Evolutionary conservation across 2,797 vertebrate species (phyloP).

Genomic region (Alca torda): DNA sequence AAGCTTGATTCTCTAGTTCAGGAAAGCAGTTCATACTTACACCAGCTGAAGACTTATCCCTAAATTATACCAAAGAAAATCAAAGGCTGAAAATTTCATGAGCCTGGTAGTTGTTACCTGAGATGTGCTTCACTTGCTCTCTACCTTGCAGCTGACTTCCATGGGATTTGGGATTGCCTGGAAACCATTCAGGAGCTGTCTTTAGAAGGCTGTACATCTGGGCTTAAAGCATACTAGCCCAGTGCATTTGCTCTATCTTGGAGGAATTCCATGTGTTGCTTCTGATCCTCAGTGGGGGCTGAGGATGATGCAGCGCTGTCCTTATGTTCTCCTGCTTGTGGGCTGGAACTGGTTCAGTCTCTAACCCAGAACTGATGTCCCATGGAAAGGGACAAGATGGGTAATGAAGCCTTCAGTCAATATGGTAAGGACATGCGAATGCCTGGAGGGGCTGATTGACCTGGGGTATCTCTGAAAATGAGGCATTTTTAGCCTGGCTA

Average conservation of each 20-base stretch:
- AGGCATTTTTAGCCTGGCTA: neutral
- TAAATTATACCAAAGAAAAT: neutral
- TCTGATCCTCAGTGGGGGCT: neutral
- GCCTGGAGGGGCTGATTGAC: neutral
- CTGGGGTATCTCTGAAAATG: neutral
- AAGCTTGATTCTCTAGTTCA: neutral
- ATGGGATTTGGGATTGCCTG: neutral
- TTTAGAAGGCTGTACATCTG: neutral
- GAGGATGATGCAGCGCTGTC: neutral
- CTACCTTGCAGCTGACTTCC: neutral
- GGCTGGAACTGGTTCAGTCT: neutral
- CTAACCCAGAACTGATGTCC: neutral
- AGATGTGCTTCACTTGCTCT: neutral
- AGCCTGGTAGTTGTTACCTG: neutral
- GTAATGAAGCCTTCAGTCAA: neutral
- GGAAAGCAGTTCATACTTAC: neutral
- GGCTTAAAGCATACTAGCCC: neutral
- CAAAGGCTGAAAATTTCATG: neutral
- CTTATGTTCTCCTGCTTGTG: neutral
- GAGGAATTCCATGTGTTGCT: fast-evolving
- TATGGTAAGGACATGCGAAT: neutral
- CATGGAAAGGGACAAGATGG: neutral
- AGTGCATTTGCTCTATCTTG: neutral
- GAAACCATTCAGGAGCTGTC: neutral
- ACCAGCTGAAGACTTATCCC: neutral